Conservation (phyloP, 2,888 invertebrate species). For the Nephrotoma guestfalica region DNA sequence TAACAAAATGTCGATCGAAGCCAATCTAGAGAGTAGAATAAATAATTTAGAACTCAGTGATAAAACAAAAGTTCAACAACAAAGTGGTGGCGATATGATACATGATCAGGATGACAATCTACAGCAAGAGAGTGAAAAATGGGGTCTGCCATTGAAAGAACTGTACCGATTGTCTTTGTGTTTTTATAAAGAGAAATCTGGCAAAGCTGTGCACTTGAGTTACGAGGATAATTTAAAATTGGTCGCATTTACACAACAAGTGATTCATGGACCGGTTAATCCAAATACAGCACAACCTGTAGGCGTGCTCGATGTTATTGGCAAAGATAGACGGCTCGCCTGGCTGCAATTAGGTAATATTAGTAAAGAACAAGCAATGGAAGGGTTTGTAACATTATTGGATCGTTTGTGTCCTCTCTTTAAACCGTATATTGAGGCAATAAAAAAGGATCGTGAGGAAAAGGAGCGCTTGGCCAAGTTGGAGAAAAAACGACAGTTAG, state of each 20-base stretch:
- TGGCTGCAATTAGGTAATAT: slow-evolving; percentile 88
- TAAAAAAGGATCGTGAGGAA: slow-evolving; percentile 74
- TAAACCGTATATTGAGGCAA: slow-evolving; percentile 79
- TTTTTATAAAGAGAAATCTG: slow-evolving; percentile 96
- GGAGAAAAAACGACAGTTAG: slow-evolving; percentile 19
- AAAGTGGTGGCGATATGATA: not conserved
- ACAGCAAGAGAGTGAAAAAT: slow-evolving; percentile 33
- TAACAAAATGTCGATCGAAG: not conserved
- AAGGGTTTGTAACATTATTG: slow-evolving; percentile 77
- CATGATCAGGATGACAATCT: not conserved
- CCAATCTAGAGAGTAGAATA: slow-evolving; percentile 1
- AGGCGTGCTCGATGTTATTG: slow-evolving; percentile 91
- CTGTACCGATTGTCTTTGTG: slow-evolving; percentile 77
- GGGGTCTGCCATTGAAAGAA: slow-evolving; percentile 58
- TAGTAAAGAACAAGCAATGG: slow-evolving; percentile 75
- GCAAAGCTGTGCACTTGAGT: slow-evolving; percentile 89
- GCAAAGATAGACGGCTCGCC: slow-evolving; percentile 78
- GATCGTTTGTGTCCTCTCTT: slow-evolving; percentile 82
- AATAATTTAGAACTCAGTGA: not conserved
- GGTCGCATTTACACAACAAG: slow-evolving; percentile 87
- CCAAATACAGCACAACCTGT: slow-evolving; percentile 60
- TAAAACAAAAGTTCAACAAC: not conserved
- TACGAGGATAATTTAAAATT: slow-evolving; percentile 87
- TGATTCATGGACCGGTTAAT: slow-evolving; percentile 67
- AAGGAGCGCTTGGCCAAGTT: slow-evolving; percentile 46